Conservation (phyloP, 2,113 vertebrate genomes). For the Collichthys lucidus region DNA sequence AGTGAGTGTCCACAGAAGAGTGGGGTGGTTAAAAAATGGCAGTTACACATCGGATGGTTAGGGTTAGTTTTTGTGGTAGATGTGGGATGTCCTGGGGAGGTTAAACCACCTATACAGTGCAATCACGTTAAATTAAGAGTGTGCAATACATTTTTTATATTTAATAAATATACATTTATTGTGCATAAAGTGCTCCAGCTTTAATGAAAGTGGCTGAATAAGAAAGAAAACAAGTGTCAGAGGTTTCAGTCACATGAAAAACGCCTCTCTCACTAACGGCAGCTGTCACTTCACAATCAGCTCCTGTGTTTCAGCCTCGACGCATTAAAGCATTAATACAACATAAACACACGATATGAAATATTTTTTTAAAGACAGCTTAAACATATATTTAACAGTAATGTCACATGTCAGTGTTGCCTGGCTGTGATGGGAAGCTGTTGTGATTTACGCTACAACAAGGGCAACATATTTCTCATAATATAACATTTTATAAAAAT, state of each 20-base stretch:
- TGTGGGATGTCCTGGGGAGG: slow-evolving; percentile 15
- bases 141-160: neutral
- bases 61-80: slow-evolving; percentile 11
- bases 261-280: slow-evolving; percentile 33
- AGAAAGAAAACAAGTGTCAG: slow-evolving; percentile 15
- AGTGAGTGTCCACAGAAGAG: slow-evolving; percentile 33
- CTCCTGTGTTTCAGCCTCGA: slow-evolving; percentile 5
- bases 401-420: neutral
- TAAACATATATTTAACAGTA: neutral
- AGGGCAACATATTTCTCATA: neutral
- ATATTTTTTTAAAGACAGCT: too few species aligned
- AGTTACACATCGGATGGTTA: slow-evolving; percentile 32
- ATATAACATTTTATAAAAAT: neutral
- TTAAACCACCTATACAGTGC: neutral
- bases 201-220: neutral
- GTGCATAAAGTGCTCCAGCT: too few species aligned
- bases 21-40: slow-evolving; percentile 46
- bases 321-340: neutral
- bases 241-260: slow-evolving; percentile 65
- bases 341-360: neutral
- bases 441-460: slow-evolving; percentile 14
- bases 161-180: too few species aligned
- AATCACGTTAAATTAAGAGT: neutral
- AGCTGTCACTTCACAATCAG: slow-evolving; percentile 59
- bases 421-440: neutral